Percentiles rank a stretch among this genome's conserved stretches.
phyloP scores from a whole-genome alignment of 2,888 invertebrate species.

The Eueremaeus valkanovi region DNA sequence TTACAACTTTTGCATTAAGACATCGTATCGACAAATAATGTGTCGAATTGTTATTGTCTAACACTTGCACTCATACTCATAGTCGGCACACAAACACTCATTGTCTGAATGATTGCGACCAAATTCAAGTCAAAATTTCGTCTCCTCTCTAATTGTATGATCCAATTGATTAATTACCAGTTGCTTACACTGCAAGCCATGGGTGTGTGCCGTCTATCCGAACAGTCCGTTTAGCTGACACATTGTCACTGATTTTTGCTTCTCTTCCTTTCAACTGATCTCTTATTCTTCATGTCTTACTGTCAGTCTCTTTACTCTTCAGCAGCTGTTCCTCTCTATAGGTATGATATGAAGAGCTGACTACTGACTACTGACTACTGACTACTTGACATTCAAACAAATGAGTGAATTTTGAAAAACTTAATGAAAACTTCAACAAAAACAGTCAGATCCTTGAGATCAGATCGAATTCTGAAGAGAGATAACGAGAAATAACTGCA shows the following conservation, averaged over 20 bases:
- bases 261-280: not conserved
- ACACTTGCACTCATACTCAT: conserved; percentile 10
- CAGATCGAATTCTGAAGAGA: not conserved
- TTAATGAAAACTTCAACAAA: not conserved
- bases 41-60: not conserved
- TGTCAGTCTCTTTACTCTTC: not conserved
- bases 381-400: not conserved
- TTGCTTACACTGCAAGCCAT: not conserved
- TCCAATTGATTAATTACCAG: conserved; percentile 16
- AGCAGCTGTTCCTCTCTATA: conserved; percentile 18
- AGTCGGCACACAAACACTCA: not conserved
- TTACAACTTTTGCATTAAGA: conserved; percentile 24
- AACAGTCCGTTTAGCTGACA: not conserved
- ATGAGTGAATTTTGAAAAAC: not conserved
- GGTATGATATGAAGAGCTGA: not conserved
- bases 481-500: conserved; percentile 7
- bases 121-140: not conserved
- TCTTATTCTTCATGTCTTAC: not conserved
- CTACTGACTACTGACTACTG: not conserved
- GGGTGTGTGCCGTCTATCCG: not conserved
- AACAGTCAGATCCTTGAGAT: conserved; percentile 3
- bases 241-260: conserved; percentile 12
- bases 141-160: not conserved
- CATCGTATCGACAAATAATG: not conserved
- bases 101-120: not conserved